Percentiles rank a stretch among this genome's conserved stretches.
Evolutionary conservation across 2,888 invertebrate species (phyloP).

Genomic region (Drosophila rubida): DNA sequence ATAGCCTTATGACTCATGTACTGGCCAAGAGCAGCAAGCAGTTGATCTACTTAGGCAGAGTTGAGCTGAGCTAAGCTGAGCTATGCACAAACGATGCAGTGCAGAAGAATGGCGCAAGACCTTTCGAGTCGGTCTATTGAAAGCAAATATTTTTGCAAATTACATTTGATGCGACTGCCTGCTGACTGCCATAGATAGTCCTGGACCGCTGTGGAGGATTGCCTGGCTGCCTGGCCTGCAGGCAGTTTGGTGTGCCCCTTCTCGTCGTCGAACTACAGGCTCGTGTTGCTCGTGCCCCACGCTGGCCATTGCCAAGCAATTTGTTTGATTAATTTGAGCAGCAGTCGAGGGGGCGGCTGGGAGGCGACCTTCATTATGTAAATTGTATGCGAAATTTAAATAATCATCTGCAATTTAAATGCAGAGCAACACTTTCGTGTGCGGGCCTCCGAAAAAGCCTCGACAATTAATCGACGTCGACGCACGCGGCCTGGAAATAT

Average conservation of each 20-base stretch:
- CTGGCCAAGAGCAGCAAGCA: not conserved
- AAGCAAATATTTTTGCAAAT: slow-evolving; percentile 76
- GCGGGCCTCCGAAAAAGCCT: slow-evolving; percentile 35
- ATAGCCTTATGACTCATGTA: not conserved
- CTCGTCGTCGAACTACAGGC: slow-evolving; percentile 11
- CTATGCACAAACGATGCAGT: slow-evolving; percentile 30
- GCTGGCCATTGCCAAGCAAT: slow-evolving; percentile 62
- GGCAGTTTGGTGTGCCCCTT: not conserved
- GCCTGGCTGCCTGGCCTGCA: not conserved
- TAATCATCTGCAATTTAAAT: slow-evolving; percentile 81
- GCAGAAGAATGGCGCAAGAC: not conserved
- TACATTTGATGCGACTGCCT: slow-evolving; percentile 57
- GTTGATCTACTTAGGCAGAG: slow-evolving; percentile 19
- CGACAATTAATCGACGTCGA: slow-evolving; percentile 73
- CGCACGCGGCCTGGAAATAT: slow-evolving; percentile 63
- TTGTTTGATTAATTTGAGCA: slow-evolving; percentile 75
- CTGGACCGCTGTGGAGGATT: not conserved
- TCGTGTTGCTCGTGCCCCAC: not conserved
- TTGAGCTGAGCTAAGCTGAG: slow-evolving; percentile 10
- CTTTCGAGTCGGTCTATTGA: slow-evolving; percentile 53
- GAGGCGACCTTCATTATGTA: slow-evolving; percentile 77
- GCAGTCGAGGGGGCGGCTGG: slow-evolving; percentile 9
- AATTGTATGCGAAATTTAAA: slow-evolving; percentile 80
- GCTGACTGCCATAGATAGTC: not conserved
- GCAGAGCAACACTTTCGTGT: slow-evolving; percentile 75